A percentile compares a stretch with the other conserved stretches of the same genome.
These are phyloP conservation scores for Antheraea assamensis DNA, from an alignment of 2,888 invertebrate genomes.

Conservation along the genomic window DNA sequence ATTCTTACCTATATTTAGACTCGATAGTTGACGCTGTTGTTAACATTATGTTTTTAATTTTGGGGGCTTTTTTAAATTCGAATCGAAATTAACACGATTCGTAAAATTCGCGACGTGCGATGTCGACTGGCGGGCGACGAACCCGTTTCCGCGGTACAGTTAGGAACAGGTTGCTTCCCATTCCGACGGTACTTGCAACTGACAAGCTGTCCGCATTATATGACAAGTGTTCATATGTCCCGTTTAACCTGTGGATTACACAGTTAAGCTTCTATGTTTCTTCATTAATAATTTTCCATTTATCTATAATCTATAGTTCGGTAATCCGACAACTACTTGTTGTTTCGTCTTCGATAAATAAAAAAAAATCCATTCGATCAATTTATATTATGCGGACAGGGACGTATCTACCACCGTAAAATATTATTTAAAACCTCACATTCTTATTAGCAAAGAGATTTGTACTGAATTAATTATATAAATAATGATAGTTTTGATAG, in stretches of 20 bases:
- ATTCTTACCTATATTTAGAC: too few relatives aligned
- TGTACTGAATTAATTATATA: too few relatives aligned
- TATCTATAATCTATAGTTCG: background rate
- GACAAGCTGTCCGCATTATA: background rate
- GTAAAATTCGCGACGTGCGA: constrained; percentile 20
- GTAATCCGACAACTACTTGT: background rate
- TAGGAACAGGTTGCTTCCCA: constrained; percentile 42
- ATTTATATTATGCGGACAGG: too few relatives aligned
- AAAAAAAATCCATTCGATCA: too few relatives aligned
- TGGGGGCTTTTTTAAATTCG: too few relatives aligned
- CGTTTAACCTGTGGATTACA: background rate
- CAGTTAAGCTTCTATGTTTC: background rate
- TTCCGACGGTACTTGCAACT: constrained; percentile 12
- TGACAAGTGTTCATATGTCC: background rate
- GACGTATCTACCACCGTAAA: too few relatives aligned
- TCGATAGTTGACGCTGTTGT: too few relatives aligned
- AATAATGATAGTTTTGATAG: too few relatives aligned
- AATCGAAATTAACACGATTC: background rate
- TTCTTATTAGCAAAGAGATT: too few relatives aligned
- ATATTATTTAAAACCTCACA: too few relatives aligned
- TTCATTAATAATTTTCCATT: background rate
- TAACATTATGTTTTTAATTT: too few relatives aligned
- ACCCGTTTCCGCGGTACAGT: constrained; percentile 49
- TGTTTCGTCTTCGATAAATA: background rate
- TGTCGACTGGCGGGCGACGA: constrained; percentile 49